Conservation (phyloP, 2,797 vertebrate genomes). For the Denticeps clupeoides region DNA sequence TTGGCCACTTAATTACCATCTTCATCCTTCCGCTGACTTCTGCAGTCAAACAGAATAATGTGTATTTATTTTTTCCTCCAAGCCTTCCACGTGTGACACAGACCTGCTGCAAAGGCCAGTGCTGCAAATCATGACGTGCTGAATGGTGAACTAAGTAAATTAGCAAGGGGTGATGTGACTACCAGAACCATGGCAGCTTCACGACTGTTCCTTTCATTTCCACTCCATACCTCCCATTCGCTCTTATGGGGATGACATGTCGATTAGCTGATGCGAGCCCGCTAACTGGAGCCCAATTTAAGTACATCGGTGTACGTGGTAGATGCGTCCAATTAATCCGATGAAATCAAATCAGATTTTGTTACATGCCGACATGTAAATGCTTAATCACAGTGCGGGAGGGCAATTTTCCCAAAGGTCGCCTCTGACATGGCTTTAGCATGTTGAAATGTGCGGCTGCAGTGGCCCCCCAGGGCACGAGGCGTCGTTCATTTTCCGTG, state of each 20-base stretch:
- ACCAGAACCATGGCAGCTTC: slow-evolving; percentile 19
- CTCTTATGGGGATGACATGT: slow-evolving; percentile 20
- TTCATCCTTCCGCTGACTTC: too few species aligned
- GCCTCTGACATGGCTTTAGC: slow-evolving; percentile 45
- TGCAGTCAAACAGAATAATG: too few species aligned
- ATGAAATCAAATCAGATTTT: slow-evolving; percentile 48
- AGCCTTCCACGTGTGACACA: too few species aligned
- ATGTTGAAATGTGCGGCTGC: slow-evolving; percentile 28
- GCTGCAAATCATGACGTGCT: too few species aligned
- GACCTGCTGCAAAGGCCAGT: too few species aligned
- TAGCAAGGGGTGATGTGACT: too few species aligned
- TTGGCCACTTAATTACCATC: too few species aligned
- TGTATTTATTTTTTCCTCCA: too few species aligned
- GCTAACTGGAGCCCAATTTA: slow-evolving; percentile 34
- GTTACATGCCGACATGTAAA: slow-evolving; percentile 56
- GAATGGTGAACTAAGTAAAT: too few species aligned
- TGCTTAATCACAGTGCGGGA: slow-evolving; percentile 34
- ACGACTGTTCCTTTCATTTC: slow-evolving; percentile 43
- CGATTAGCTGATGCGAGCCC: slow-evolving; percentile 20
- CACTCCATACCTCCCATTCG: slow-evolving; percentile 28
- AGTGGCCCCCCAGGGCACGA: slow-evolving; percentile 26
- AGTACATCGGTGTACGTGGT: slow-evolving; percentile 25
- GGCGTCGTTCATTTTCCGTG: slow-evolving; percentile 39
- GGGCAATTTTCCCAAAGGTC: slow-evolving; percentile 51
- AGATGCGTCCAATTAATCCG: slow-evolving; percentile 56